Evolutionary conservation across 92 coral and sea anemone species (phyloP).

Genomic region (Palythoa grandiflora): DNA sequence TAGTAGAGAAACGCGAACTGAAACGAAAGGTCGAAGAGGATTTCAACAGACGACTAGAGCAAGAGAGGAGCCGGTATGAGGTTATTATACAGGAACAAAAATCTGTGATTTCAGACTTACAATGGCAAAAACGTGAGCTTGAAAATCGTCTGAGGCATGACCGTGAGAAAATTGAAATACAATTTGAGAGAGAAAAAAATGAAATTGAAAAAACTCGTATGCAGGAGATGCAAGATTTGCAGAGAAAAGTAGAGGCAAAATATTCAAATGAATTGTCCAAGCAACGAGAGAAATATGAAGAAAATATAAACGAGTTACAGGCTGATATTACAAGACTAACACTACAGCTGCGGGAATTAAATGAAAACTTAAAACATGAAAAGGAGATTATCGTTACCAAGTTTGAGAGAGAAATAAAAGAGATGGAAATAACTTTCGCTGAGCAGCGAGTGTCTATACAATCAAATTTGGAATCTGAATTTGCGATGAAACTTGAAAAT

Average conservation of each 20-base stretch:
- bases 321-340: constrained; percentile 88
- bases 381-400: constrained; percentile 87
- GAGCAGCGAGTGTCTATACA: constrained; percentile 83
- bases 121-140: constrained; percentile 92
- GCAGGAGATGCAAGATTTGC: constrained; percentile 75
- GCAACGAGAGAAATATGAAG: constrained; percentile 89
- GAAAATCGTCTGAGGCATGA: constrained; percentile 86
- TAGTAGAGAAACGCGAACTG: constrained; percentile 80
- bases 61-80: constrained; percentile 81
- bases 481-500: constrained; percentile 83
- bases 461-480: constrained; percentile 83
- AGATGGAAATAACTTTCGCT: constrained; percentile 87
- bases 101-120: constrained; percentile 82
- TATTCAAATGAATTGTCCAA: constrained; percentile 75
- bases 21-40: constrained; percentile 86
- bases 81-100: constrained; percentile 76
- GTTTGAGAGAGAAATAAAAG: constrained; percentile 91
- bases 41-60: constrained; percentile 74
- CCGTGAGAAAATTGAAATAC: constrained; percentile 86
- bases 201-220: constrained; percentile 83
- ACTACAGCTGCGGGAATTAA: constrained; percentile 84
- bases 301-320: constrained; percentile 79
- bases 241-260: constrained; percentile 72
- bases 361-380: constrained; percentile 89
- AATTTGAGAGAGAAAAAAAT: constrained; percentile 84